Percentiles rank a stretch among this genome's conserved stretches.
Conservation (phyloP, 2,888 invertebrate genomes). For the Caenorhabditis sp. region DNA sequence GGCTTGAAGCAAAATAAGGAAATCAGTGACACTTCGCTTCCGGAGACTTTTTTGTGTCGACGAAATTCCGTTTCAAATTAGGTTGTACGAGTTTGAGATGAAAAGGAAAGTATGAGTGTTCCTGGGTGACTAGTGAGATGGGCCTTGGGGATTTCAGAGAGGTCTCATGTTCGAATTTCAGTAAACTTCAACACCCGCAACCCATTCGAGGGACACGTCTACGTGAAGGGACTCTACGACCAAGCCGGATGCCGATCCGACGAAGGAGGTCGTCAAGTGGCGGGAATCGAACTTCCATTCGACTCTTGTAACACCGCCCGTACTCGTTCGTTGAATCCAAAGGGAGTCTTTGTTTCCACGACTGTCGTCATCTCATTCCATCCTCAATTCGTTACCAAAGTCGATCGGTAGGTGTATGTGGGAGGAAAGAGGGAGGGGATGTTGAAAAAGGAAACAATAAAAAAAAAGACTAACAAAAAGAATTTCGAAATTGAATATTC, state of each 20-base stretch:
- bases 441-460: neutral
- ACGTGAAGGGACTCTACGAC: slow-evolving; percentile 77
- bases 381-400: slow-evolving; percentile 83
- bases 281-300: slow-evolving; percentile 83
- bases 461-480: slow-evolving; percentile 26
- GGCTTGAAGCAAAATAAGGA: slow-evolving; percentile 17
- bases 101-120: neutral
- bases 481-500: slow-evolving; percentile 29
- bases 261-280: slow-evolving; percentile 74
- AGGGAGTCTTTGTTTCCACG: slow-evolving; percentile 82
- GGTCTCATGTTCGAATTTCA: slow-evolving; percentile 15
- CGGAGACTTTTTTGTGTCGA: slow-evolving; percentile 1
- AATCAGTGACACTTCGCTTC: slow-evolving; percentile 12
- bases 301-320: slow-evolving; percentile 79
- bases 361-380: slow-evolving; percentile 83
- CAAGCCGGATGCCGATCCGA: slow-evolving; percentile 73
- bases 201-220: slow-evolving; percentile 77
- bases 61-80: slow-evolving; percentile 31
- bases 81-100: neutral
- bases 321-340: slow-evolving; percentile 83
- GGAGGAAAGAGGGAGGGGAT: slow-evolving; percentile 8
- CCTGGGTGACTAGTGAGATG: neutral
- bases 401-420: slow-evolving; percentile 63
- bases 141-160: neutral
- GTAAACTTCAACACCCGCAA: slow-evolving; percentile 78